Conservation (phyloP, 2,113 vertebrate species). For the Hypanus sabinus region DNA sequence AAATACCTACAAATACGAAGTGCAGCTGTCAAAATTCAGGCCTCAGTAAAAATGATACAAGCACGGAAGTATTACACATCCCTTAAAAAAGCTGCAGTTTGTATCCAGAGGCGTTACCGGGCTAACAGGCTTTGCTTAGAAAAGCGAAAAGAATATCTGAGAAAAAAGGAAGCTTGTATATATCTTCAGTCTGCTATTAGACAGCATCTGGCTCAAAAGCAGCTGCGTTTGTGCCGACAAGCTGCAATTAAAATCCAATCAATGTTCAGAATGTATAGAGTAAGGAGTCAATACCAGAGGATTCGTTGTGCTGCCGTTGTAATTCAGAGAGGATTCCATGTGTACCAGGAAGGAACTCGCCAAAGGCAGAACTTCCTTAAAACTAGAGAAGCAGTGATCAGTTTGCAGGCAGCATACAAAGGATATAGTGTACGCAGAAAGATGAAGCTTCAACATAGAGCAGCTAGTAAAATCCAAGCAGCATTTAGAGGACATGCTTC, state of each 20-base stretch:
- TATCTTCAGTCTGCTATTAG: constrained; percentile 57
- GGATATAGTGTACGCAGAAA: constrained; percentile 52
- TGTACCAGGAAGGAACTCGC: constrained; percentile 43
- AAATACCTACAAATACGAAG: constrained; percentile 49
- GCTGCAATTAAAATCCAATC: constrained; percentile 61
- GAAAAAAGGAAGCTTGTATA: constrained; percentile 48
- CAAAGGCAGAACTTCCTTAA: constrained; percentile 48
- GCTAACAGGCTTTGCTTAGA: constrained; percentile 40
- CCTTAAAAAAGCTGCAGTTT: constrained; percentile 40
- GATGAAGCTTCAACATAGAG: constrained; percentile 50
- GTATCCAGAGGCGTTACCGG: constrained; percentile 48
- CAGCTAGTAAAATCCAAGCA: constrained; percentile 68
- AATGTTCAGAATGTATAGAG: constrained; percentile 64
- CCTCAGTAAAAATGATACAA: constrained; percentile 53
- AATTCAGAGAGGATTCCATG: constrained; percentile 62
- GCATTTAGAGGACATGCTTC: constrained; percentile 60
- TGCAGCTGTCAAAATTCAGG: constrained; percentile 53
- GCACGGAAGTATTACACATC: constrained; percentile 41
- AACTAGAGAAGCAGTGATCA: constrained; percentile 49
- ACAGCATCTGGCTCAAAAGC: constrained; percentile 52
- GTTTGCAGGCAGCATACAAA: constrained; percentile 70
- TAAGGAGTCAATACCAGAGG: constrained; percentile 47
- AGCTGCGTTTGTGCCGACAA: constrained; percentile 46
- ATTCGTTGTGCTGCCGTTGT: constrained; percentile 49
- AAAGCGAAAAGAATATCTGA: constrained; percentile 43